Evolutionary conservation across 2,113 vertebrate genomes (phyloP).

Genomic region (Sylvicapra grimmia): DNA sequence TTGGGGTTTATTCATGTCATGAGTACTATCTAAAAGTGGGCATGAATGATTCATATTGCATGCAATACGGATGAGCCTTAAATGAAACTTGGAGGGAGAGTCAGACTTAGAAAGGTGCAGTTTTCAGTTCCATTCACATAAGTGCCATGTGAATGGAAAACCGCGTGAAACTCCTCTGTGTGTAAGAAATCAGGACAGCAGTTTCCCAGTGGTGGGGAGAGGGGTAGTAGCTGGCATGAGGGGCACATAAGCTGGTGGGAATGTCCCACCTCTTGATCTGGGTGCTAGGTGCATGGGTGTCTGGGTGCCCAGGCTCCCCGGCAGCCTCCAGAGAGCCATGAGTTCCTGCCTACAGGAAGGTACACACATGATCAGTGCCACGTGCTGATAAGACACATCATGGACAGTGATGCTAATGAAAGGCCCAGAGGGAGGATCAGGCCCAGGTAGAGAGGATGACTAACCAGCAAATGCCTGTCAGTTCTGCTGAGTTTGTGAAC

Average conservation of each 20-base stretch:
- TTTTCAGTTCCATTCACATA: neutral
- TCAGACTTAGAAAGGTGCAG: too few species aligned
- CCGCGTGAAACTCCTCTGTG: neutral
- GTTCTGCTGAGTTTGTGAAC: neutral
- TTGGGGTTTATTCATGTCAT: rapidly evolving
- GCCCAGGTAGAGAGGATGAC: rapidly evolving
- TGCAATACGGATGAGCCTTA: neutral
- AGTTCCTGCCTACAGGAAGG: neutral
- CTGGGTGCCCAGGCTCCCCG: neutral
- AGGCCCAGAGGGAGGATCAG: rapidly evolving
- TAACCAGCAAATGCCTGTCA: too few species aligned
- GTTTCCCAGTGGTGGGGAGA: neutral
- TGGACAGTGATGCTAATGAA: rapidly evolving
- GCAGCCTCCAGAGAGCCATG: neutral
- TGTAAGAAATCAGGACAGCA: neutral
- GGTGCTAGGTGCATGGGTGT: neutral
- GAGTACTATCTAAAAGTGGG: neutral
- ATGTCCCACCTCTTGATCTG: neutral
- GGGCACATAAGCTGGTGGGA: rapidly evolving
- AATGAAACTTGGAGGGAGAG: neutral
- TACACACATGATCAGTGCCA: neutral
- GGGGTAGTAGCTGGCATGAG: rapidly evolving
- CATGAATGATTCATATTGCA: neutral
- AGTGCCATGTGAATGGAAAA: neutral
- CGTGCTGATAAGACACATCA: rapidly evolving